phyloP scores from a whole-genome alignment of 2,113 vertebrate genomes.

The Columba janthina region DNA sequence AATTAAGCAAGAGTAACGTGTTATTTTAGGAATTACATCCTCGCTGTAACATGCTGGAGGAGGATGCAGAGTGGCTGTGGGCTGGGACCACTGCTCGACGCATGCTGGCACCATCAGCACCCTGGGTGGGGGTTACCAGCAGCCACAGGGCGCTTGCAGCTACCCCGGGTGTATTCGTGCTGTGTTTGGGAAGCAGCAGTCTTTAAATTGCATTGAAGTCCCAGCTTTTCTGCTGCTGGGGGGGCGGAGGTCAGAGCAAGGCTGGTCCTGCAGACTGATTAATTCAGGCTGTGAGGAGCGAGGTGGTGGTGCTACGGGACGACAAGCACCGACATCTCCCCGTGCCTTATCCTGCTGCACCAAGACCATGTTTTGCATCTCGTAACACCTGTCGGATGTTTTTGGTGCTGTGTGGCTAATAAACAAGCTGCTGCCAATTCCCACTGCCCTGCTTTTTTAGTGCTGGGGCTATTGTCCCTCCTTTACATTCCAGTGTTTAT shows the following conservation, averaged over 20 bases:
- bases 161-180: background rate
- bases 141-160: background rate
- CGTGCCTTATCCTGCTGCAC: background rate
- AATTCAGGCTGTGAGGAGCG: background rate
- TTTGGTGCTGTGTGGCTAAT: background rate
- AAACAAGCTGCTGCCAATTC: constrained; percentile 8
- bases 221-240: background rate
- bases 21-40: constrained; percentile 67
- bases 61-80: background rate
- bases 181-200: background rate
- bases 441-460: background rate
- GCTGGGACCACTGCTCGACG: background rate
- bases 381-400: background rate
- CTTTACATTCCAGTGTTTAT: constrained; percentile 6
- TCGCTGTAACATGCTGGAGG: background rate
- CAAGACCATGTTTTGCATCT: background rate
- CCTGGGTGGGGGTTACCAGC: background rate
- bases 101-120: background rate
- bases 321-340: background rate
- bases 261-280: constrained; percentile 21
- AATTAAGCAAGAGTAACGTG: constrained; percentile 59
- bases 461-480: background rate
- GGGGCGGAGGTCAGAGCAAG: constrained; percentile 12
- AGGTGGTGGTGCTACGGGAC: background rate
- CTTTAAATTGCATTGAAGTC: background rate